Conservation (phyloP, 2,888 invertebrate genomes). For the Rotaria socialis region DNA sequence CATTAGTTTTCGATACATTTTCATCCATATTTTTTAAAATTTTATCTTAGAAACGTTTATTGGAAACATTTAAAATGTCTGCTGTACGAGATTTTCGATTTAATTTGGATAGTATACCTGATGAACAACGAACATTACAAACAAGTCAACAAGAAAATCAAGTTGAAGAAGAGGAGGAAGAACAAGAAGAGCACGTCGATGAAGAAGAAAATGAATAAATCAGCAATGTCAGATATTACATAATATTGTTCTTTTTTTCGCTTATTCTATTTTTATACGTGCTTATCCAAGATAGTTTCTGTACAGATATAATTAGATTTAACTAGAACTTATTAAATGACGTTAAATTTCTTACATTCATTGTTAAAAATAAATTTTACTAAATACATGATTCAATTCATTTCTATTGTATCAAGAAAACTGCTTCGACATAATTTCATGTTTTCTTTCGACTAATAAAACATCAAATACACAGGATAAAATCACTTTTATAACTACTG, state of each 20-base stretch:
- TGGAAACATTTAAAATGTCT: conserved; percentile 21
- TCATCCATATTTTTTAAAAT: background rate
- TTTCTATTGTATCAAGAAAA: no score
- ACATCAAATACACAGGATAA: no score
- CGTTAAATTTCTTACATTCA: no score
- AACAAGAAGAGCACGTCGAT: background rate
- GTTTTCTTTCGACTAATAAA: no score
- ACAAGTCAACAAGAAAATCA: conserved; percentile 9
- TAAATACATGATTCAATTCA: no score
- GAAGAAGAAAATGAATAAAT: background rate
- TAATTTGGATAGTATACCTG: background rate
- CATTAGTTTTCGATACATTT: background rate
- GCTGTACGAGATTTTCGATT: conserved; percentile 35
- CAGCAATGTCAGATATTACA: background rate
- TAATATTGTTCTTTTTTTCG: no score
- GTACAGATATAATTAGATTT: background rate
- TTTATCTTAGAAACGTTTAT: background rate
- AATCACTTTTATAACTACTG: no score
- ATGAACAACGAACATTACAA: background rate
- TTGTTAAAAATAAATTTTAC: no score
- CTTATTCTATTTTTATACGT: no score
- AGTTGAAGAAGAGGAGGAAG: background rate
- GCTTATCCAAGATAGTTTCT: background rate
- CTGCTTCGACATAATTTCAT: no score
- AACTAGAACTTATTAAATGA: background rate